Percentiles rank a stretch among this genome's conserved stretches.
These are phyloP conservation scores for Edolisoma coerulescens DNA, from an alignment of 2,113 vertebrate species.

Conservation along the genomic window DNA sequence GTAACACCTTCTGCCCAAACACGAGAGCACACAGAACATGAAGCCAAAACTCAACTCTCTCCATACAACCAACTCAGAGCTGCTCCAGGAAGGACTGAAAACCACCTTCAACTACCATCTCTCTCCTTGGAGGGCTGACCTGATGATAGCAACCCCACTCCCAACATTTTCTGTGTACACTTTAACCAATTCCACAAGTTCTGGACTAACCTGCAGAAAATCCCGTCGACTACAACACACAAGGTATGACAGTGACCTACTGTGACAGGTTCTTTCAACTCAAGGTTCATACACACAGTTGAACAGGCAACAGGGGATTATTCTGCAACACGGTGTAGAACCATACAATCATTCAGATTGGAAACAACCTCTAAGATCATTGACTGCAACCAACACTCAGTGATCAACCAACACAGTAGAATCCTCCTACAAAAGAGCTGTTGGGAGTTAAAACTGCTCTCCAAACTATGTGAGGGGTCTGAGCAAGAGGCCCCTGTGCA, in stretches of 20 bases:
- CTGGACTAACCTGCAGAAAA: neutral
- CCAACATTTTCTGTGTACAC: too few relatives aligned
- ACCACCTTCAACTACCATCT: neutral
- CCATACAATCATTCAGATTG: neutral
- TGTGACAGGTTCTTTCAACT: too few relatives aligned
- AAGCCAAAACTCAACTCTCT: neutral
- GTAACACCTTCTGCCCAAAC: accelerated
- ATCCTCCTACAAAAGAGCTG: neutral
- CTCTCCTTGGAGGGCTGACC: neutral
- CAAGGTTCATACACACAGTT: neutral
- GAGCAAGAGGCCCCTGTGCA: neutral
- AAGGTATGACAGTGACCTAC: accelerated
- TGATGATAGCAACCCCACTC: neutral
- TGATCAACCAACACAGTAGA: neutral
- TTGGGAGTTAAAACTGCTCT: neutral
- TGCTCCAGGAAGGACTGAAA: neutral
- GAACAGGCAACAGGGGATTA: neutral
- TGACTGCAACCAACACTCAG: neutral
- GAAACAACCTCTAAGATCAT: accelerated
- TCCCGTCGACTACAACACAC: accelerated
- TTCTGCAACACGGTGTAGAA: accelerated
- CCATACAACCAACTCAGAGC: neutral
- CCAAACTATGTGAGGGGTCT: too few relatives aligned
- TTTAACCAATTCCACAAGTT: neutral
- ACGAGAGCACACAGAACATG: accelerated